phyloP scores from a whole-genome alignment of 1,140 invertebrate genomes.

The Sycobia sp. region DNA sequence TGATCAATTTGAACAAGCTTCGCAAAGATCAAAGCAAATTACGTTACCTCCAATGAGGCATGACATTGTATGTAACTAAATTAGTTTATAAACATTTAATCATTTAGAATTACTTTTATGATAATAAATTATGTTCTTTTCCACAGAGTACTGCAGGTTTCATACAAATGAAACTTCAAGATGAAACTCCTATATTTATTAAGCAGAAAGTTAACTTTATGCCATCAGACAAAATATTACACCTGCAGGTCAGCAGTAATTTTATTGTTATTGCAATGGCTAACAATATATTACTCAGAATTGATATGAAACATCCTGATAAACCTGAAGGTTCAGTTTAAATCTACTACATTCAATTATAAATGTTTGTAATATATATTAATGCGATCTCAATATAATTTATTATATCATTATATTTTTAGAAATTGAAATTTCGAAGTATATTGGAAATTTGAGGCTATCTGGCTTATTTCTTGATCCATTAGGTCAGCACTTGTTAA shows the following conservation, averaged over 20 bases:
- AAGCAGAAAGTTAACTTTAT: constrained; percentile 80
- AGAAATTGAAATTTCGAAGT: constrained; percentile 70
- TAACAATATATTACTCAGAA: constrained; percentile 79
- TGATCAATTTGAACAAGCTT: constrained; percentile 78
- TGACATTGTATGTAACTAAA: constrained; percentile 55
- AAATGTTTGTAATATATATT: background rate
- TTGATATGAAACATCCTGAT: constrained; percentile 81
- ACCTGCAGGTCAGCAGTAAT: constrained; percentile 82
- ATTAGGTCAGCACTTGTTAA: constrained; percentile 81
- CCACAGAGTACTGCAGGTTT: constrained; percentile 67
- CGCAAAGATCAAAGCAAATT: constrained; percentile 61
- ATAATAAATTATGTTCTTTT: constrained; percentile 11
- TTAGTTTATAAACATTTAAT: constrained; percentile 11
- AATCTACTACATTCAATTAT: constrained; percentile 18
- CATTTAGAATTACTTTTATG: background rate
- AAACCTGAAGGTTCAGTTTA: constrained; percentile 77
- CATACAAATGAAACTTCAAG: constrained; percentile 71
- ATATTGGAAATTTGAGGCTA: constrained; percentile 67
- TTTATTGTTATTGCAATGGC: constrained; percentile 83
- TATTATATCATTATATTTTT: constrained; percentile 29
- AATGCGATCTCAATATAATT: background rate
- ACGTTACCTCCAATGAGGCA: constrained; percentile 53
- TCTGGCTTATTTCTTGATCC: constrained; percentile 84
- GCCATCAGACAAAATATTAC: constrained; percentile 77
- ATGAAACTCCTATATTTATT: constrained; percentile 77